A percentile compares a stretch with the other conserved stretches of the same genome.
Evolutionary conservation across 2,113 vertebrate species (phyloP).

Genomic region (Todiramphus saurophagus): DNA sequence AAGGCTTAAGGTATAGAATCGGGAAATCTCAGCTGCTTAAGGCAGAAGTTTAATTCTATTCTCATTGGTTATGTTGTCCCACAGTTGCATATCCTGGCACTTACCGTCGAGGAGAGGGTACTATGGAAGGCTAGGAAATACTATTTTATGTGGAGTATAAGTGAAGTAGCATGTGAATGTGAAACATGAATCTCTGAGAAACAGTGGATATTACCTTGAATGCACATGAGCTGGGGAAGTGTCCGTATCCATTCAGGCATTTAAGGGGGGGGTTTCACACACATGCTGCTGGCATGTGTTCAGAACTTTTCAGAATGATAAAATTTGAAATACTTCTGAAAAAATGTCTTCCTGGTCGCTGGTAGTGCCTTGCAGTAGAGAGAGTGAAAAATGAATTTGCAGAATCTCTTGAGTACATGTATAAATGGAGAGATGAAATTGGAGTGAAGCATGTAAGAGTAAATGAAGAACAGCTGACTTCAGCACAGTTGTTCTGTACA

Average conservation of each 20-base stretch:
- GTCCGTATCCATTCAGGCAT: rapidly evolving
- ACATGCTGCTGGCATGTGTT: not conserved
- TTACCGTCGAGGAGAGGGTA: not conserved
- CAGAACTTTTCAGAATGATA: not conserved
- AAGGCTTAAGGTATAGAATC: not conserved
- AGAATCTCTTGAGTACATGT: not conserved
- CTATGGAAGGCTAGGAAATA: not conserved
- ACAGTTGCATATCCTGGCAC: not conserved
- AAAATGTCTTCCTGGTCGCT: not conserved
- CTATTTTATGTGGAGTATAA: not conserved
- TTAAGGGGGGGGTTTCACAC: not conserved
- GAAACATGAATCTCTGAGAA: not conserved
- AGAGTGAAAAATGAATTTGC: not conserved
- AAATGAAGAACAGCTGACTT: not conserved
- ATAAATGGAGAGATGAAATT: not conserved
- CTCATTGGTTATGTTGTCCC: not conserved
- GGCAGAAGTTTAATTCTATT: not conserved
- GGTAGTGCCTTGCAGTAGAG: not conserved
- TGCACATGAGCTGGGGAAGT: rapidly evolving
- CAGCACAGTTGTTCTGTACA: not conserved
- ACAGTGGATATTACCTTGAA: not conserved
- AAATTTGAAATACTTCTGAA: not conserved
- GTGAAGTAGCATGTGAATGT: not conserved
- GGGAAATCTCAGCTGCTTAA: not conserved
- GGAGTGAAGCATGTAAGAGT: not conserved